phyloP scores from a whole-genome alignment of 2,113 vertebrate genomes.

The Arvicanthis niloticus region DNA sequence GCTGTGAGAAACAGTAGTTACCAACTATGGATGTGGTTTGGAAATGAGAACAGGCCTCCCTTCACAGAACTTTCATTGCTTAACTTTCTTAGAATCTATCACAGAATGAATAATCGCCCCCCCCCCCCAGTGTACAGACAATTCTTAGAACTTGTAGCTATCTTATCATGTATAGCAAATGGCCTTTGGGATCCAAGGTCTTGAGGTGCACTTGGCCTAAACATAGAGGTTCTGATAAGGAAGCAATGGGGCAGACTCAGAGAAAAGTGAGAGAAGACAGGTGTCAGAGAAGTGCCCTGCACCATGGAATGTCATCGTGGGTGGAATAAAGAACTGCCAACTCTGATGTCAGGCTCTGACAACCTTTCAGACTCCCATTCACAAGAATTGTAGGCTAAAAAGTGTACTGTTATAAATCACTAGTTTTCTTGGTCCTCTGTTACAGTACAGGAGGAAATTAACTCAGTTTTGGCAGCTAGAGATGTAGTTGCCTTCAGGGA shows the following conservation, averaged over 20 bases:
- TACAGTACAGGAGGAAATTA: not conserved
- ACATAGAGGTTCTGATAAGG: not conserved
- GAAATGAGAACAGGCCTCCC: not conserved
- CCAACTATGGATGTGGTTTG: too few relatives aligned
- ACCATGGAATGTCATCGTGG: fast-evolving
- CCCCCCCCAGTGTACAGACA: not conserved
- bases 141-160: not conserved
- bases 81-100: not conserved
- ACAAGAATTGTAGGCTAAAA: not conserved
- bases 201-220: not conserved
- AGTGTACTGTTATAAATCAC: not conserved
- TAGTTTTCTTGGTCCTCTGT: not conserved
- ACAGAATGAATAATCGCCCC: not conserved
- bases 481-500: not conserved
- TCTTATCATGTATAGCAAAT: not conserved
- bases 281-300: not conserved
- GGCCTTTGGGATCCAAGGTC: not conserved
- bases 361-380: not conserved
- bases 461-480: not conserved
- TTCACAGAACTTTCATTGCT: not conserved
- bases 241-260: not conserved
- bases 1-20: not conserved
- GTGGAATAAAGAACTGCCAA: not conserved
- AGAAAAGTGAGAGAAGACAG: not conserved
- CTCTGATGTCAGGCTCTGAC: not conserved